Conservation (phyloP, 2,888 invertebrate genomes). For the Phalera bucephala region DNA sequence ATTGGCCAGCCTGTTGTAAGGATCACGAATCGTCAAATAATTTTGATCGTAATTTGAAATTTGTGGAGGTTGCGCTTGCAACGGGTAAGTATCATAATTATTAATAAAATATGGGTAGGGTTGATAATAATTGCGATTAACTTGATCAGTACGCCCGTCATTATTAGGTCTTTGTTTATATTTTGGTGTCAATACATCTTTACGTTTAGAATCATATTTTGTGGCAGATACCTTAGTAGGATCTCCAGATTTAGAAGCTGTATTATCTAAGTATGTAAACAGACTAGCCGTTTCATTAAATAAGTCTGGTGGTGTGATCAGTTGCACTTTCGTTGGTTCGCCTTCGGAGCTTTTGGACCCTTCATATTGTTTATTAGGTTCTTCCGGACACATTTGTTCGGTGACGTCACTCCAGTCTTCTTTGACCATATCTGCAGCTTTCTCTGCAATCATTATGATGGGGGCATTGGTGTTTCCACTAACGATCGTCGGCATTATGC, state of each 20-base stretch:
- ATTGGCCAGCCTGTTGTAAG: conserved; percentile 6
- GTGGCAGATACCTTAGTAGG: background rate
- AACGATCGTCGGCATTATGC: conserved; percentile 91
- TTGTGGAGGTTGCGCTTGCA: conserved; percentile 3
- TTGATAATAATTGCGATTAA: conserved; percentile 11
- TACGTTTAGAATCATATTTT: conserved; percentile 1
- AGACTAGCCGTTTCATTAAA: conserved; percentile 59
- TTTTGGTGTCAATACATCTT: background rate
- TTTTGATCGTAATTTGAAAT: conserved; percentile 2
- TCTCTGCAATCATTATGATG: conserved; percentile 92
- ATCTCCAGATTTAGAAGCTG: background rate
- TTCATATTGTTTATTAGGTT: conserved; percentile 12
- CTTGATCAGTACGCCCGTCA: conserved; percentile 3
- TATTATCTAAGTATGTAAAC: conserved; percentile 46
- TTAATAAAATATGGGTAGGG: conserved; percentile 7
- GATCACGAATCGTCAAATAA: background rate
- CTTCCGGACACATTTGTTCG: conserved; percentile 34
- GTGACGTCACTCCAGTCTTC: conserved; percentile 82
- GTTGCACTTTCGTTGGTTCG: conserved; percentile 23
- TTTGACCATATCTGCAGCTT: conserved; percentile 91
- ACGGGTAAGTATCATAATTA: conserved; percentile 6
- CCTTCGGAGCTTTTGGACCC: conserved; percentile 31
- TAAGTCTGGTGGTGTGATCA: conserved; percentile 36
- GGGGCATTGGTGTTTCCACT: conserved; percentile 93
- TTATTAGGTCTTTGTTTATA: conserved; percentile 13